Base-by-base conservation (phyloP, 2,888 invertebrate species). In the Poecilobothrus nobilitatus region DNA sequence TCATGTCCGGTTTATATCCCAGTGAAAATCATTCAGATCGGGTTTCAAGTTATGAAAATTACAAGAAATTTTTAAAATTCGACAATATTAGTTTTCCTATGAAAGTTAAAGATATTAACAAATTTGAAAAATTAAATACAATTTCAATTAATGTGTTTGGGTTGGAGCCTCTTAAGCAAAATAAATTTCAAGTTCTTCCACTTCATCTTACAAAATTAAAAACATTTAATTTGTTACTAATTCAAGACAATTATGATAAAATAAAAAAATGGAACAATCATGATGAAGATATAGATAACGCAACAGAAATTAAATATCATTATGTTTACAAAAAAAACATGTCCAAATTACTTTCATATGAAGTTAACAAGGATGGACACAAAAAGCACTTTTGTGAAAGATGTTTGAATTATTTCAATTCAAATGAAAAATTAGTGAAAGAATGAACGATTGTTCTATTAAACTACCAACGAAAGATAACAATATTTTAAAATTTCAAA, bases 391-490 rank as follows among this genome's bases (percentile, higher is more conserved):
- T 63, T 63, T 63, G 63, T 22, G 22, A 20, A 8, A 63, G 22
- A 63, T 63, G 63, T 63, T 21, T 63, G 20, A n/a, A 21, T 20
- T 10, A 63, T 63, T 63, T 63, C 4, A 7, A 63, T 63, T 10
- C 7, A 2, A 22, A n/a, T 5, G 21, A 20, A 63, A 63, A 63
- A 4, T 21, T 63, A 10, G 66, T 44, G 10, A 15, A 15, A 9
- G 15, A 15, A 4, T 27, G 27, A 53, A 22, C 6, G 12, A 20
- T 62, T 22, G 53, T 53, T 63, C 71, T 63, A 65, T 70, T 66
- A 69, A 15, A 44, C 72, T 53, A 71, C 73, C 68, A 71, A 73
- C 69, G 71, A 70, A 5, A 70, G 73, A 70, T 69, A 72, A 67
- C 41, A 72, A 22, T 63, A 67, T 64, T 73, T 72, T 68, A 21